Conservation (phyloP, 2,888 invertebrate species). For the Polyploca ridens region DNA sequence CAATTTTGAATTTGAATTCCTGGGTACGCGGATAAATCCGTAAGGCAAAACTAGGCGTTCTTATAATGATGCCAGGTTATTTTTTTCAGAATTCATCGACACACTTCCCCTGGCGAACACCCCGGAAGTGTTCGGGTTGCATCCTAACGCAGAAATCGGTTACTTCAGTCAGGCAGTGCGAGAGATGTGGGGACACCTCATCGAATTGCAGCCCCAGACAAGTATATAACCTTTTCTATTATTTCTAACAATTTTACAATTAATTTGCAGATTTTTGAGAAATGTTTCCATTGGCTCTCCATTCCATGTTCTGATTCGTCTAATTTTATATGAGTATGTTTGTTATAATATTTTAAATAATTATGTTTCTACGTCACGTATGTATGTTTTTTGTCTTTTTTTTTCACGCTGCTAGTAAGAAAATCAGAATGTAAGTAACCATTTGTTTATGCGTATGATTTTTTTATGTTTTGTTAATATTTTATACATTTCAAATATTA, state of each 20-base stretch:
- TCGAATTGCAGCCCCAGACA: constrained; percentile 95
- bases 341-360: neutral
- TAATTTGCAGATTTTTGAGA: neutral
- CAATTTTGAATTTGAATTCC: too few species aligned
- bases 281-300: neutral
- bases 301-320: neutral
- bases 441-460: too few species aligned
- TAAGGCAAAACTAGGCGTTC: too few species aligned
- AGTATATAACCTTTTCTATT: constrained; percentile 73
- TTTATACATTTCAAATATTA: too few species aligned
- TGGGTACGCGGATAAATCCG: too few species aligned
- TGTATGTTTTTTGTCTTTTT: neutral
- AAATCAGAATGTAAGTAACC: constrained; percentile 50
- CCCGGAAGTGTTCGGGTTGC: constrained; percentile 96
- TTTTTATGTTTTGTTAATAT: neutral
- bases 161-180: constrained; percentile 95
- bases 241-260: neutral
- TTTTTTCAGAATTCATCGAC: constrained; percentile 89
- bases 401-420: constrained; percentile 57
- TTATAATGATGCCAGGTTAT: neutral
- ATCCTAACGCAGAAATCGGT: constrained; percentile 98
- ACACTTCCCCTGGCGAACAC: constrained; percentile 92
- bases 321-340: neutral
- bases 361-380: neutral
- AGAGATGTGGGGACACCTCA: constrained; percentile 93